Conservation (phyloP, 2,797 vertebrate species). For the Ceyx erithaca region DNA sequence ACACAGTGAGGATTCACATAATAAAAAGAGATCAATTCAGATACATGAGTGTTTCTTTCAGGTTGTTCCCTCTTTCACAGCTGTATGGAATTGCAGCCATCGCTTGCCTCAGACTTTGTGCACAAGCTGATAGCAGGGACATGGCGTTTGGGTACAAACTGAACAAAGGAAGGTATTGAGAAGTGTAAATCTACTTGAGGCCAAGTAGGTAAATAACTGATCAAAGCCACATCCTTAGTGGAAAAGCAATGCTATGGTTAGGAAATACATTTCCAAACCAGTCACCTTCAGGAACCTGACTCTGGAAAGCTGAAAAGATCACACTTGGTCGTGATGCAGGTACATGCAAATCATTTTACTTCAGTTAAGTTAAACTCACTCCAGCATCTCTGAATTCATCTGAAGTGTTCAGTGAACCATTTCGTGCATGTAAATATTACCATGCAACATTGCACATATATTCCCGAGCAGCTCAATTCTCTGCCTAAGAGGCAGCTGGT, state of each 20-base stretch:
- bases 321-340: accelerated
- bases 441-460: neutral
- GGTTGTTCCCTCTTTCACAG: neutral
- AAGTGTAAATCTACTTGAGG: neutral
- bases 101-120: neutral
- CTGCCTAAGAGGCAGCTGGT: neutral
- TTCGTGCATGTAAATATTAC: neutral
- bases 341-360: neutral
- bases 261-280: neutral
- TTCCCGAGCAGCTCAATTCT: neutral
- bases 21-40: neutral
- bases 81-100: neutral
- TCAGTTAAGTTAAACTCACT: neutral
- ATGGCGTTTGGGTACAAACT: neutral
- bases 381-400: neutral
- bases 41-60: neutral
- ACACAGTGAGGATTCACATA: neutral
- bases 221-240: neutral
- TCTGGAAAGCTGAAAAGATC: neutral
- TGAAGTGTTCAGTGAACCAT: neutral
- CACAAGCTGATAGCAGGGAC: neutral
- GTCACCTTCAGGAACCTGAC: neutral
- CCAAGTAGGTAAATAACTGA: neutral
- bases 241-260: neutral
- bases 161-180: neutral